Conservation (phyloP, 1,140 invertebrate genomes). For the Aphaenogaster floridana region DNA sequence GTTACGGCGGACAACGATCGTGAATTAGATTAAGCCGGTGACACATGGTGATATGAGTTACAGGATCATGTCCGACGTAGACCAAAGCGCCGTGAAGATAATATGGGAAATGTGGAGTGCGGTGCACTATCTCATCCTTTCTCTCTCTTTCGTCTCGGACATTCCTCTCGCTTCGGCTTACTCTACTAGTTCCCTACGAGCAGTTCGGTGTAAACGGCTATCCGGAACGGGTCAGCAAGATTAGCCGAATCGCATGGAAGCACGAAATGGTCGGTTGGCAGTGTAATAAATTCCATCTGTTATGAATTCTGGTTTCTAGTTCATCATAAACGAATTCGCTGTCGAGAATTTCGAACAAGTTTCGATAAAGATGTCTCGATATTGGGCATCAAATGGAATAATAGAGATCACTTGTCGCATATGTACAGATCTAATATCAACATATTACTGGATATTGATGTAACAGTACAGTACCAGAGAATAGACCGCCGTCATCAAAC, state of each 20-base stretch:
- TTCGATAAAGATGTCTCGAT: constrained; percentile 30
- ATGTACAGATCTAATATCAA: constrained; percentile 38
- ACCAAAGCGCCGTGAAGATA: constrained; percentile 68
- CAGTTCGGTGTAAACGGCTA: constrained; percentile 52
- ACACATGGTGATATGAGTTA: constrained; percentile 85
- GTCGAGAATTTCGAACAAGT: constrained; percentile 52
- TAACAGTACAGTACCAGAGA: constrained; percentile 5
- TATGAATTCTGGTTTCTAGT: constrained; percentile 65
- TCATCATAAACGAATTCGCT: constrained; percentile 62
- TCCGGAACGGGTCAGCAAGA: constrained; percentile 64
- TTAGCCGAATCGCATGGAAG: constrained; percentile 69
- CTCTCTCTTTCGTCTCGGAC: constrained; percentile 33
- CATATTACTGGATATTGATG: constrained; percentile 33
- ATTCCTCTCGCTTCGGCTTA: constrained; percentile 16
- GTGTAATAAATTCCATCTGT: constrained; percentile 53
- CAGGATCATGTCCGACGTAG: constrained; percentile 72
- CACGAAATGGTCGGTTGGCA: constrained; percentile 65
- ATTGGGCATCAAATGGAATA: constrained; percentile 20
- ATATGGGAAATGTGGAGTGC: constrained; percentile 73
- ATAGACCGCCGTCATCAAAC: constrained; percentile 28
- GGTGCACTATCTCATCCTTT: constrained; percentile 55
- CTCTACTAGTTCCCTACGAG: not conserved
- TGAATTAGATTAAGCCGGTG: constrained; percentile 84
- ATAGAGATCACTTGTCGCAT: constrained; percentile 8
- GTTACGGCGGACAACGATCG: constrained; percentile 83